Conservation (phyloP, 2,113 vertebrate genomes). For the Dinomys branickii region DNA sequence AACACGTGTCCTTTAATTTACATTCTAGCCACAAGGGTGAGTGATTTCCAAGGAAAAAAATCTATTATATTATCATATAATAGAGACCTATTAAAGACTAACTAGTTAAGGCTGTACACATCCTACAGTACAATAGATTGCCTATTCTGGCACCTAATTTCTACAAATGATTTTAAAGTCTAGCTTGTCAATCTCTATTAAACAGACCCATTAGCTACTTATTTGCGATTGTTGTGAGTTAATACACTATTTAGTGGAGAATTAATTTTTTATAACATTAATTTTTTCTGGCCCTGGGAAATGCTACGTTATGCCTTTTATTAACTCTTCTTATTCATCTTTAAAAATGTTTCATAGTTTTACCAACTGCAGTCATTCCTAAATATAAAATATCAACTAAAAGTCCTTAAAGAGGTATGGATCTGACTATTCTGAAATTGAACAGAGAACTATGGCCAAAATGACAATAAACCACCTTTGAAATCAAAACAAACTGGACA, state of each 20-base stretch:
- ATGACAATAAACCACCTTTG: not conserved
- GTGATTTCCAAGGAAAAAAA: not conserved
- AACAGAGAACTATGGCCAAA: not conserved
- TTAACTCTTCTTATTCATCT: not conserved
- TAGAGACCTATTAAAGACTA: conserved; percentile 6
- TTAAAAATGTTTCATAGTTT: conserved; percentile 13
- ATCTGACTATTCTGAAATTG: conserved; percentile 35
- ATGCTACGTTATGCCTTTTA: not conserved
- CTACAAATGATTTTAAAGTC: conserved; percentile 34
- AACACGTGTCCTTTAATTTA: conserved; percentile 62
- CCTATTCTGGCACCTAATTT: not conserved
- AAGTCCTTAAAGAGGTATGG: conserved; percentile 13
- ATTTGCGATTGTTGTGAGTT: conserved; percentile 23
- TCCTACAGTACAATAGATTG: not conserved
- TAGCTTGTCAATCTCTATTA: not conserved
- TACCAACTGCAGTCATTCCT: conserved; percentile 50
- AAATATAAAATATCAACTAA: conserved; percentile 24
- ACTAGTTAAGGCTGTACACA: not conserved
- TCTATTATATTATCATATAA: not conserved
- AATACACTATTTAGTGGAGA: conserved; percentile 27
- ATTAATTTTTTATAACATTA: conserved; percentile 40
- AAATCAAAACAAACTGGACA: conserved; percentile 18
- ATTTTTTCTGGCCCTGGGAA: not conserved
- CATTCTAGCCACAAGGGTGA: conserved; percentile 23
- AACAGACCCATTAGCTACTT: not conserved